Evolutionary conservation across 2,797 vertebrate genomes (phyloP).

Genomic region (Clangula hyemalis): DNA sequence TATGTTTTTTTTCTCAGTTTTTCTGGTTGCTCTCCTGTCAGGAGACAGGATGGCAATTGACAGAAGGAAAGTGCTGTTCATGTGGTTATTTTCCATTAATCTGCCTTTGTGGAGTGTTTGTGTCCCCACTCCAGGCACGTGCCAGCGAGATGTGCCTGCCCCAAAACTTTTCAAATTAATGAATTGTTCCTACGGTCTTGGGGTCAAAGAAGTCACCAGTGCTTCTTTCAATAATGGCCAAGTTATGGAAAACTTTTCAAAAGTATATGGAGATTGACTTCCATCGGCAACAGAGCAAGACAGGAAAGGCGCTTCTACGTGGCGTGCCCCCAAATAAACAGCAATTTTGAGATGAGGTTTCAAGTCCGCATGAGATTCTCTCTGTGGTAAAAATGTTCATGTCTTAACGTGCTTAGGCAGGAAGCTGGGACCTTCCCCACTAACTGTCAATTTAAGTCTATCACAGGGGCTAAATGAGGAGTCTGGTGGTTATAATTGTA

Average conservation of each 20-base stretch:
- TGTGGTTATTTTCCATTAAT: neutral
- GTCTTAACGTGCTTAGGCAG: neutral
- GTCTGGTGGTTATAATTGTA: neutral
- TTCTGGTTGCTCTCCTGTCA: neutral
- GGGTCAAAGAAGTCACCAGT: neutral
- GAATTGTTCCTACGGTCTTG: neutral
- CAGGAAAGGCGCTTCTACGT: neutral
- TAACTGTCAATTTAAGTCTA: neutral
- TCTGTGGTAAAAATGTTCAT: neutral
- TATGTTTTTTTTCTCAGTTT: fast-evolving
- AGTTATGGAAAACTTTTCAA: neutral
- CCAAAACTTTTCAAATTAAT: neutral
- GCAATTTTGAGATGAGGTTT: neutral
- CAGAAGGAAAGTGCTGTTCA: neutral
- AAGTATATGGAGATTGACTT: neutral
- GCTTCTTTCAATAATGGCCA: neutral
- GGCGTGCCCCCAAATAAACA: neutral
- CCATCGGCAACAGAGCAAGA: too few species aligned
- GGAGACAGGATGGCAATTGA: neutral
- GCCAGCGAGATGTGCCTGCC: neutral
- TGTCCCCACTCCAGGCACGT: neutral
- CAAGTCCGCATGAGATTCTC: neutral
- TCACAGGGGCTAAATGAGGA: neutral
- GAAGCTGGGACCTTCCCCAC: neutral
- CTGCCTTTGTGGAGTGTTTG: neutral